phyloP scores from a whole-genome alignment of 2,113 vertebrate genomes.

The Hemichromis elongatus region DNA sequence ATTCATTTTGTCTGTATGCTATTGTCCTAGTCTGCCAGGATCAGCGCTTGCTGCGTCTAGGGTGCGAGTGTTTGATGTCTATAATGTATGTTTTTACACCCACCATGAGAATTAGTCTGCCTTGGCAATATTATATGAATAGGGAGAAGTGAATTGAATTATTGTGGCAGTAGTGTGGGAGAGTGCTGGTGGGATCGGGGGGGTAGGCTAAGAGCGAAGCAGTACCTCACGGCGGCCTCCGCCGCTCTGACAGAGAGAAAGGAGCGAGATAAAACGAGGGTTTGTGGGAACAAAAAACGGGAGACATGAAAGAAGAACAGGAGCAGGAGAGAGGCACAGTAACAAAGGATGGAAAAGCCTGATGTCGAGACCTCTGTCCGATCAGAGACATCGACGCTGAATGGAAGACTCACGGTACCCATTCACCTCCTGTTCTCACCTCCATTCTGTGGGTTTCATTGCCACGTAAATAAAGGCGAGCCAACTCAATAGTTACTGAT shows the following conservation, averaged over 20 bases:
- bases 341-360: slow-evolving; percentile 26
- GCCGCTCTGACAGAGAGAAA: slow-evolving; percentile 8
- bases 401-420: neutral
- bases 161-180: slow-evolving; percentile 28
- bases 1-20: slow-evolving; percentile 8
- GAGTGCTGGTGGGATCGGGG: neutral
- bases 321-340: slow-evolving; percentile 8
- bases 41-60: slow-evolving; percentile 19
- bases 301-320: slow-evolving; percentile 37
- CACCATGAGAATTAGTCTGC: slow-evolving; percentile 27
- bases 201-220: slow-evolving; percentile 1
- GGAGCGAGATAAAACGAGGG: slow-evolving; percentile 20
- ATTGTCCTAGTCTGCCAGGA: slow-evolving; percentile 19
- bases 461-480: slow-evolving; percentile 35
- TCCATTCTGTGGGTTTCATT: slow-evolving; percentile 19
- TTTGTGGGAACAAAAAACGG: slow-evolving; percentile 32
- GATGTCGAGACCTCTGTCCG: slow-evolving; percentile 38
- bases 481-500: slow-evolving; percentile 1
- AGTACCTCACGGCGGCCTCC: neutral
- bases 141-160: slow-evolving; percentile 43
- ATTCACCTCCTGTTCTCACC: neutral
- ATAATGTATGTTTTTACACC: slow-evolving; percentile 47
- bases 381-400: slow-evolving; percentile 9
- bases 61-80: slow-evolving; percentile 36
- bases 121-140: slow-evolving; percentile 5